Conservation (phyloP, 1,140 invertebrate genomes). For the Xylocopa sonorina region DNA sequence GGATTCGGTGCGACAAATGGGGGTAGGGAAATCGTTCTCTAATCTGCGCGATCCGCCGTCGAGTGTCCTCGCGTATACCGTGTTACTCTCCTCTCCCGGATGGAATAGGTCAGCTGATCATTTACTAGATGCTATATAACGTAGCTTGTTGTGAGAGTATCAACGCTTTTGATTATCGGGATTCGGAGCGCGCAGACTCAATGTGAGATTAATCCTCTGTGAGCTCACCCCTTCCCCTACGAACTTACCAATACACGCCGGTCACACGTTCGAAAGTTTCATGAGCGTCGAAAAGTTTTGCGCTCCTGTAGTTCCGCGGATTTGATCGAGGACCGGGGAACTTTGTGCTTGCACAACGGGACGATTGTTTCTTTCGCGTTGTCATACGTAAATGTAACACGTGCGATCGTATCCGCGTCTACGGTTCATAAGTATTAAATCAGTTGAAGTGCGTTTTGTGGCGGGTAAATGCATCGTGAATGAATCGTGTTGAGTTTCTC, state of each 20-base stretch:
- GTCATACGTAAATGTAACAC: background rate
- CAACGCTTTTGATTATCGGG: slow-evolving; percentile 71
- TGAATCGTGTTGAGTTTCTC: background rate
- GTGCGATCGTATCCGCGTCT: background rate
- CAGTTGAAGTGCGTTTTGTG: background rate
- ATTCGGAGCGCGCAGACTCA: slow-evolving; percentile 68
- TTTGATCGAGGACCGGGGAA: slow-evolving; percentile 57
- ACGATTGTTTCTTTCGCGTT: slow-evolving; percentile 44
- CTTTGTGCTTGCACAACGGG: slow-evolving; percentile 34
- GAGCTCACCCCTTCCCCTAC: slow-evolving; percentile 60
- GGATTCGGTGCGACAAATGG: background rate
- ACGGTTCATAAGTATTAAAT: background rate
- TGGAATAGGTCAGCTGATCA: slow-evolving; percentile 65
- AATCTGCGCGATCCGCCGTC: slow-evolving; percentile 10
- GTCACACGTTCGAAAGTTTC: slow-evolving; percentile 63
- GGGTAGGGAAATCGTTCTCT: slow-evolving; percentile 2
- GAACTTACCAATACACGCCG: slow-evolving; percentile 64
- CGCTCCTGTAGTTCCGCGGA: slow-evolving; percentile 47
- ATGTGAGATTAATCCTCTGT: slow-evolving; percentile 69
- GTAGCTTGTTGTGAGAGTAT: slow-evolving; percentile 67
- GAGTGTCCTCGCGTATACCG: background rate
- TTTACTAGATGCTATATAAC: slow-evolving; percentile 56
- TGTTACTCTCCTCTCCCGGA: slow-evolving; percentile 2
- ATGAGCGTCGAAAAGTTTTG: slow-evolving; percentile 63
- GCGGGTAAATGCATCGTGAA: background rate